These are phyloP conservation scores for Catajapyx aquilonaris DNA, from an alignment of 1,140 invertebrate genomes.

Conservation along the genomic window DNA sequence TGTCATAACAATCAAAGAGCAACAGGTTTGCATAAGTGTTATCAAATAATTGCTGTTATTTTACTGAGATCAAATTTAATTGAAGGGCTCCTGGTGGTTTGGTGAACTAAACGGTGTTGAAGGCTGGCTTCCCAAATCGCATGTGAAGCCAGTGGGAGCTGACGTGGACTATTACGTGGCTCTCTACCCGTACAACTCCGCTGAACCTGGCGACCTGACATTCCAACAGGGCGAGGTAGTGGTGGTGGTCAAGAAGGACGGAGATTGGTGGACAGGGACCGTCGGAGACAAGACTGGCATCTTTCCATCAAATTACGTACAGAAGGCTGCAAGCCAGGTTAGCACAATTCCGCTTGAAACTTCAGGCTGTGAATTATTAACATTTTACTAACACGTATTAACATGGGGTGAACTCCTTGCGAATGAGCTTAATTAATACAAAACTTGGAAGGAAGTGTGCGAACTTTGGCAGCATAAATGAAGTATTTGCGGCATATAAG, in stretches of 20 bases:
- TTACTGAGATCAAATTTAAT: too few species aligned
- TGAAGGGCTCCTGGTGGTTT: conserved; percentile 40
- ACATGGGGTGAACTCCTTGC: too few species aligned
- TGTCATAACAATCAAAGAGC: conserved; percentile 36
- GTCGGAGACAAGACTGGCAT: conserved; percentile 69
- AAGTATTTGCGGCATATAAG: too few species aligned
- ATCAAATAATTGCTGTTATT: too few species aligned
- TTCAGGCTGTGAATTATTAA: too few species aligned
- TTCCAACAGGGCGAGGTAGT: conserved; percentile 84
- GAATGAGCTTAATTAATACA: too few species aligned
- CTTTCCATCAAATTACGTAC: conserved; percentile 87
- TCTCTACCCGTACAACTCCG: conserved; percentile 62
- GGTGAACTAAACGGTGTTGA: conserved; percentile 27
- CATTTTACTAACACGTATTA: too few species aligned
- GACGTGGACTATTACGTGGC: conserved; percentile 54
- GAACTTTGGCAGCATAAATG: too few species aligned
- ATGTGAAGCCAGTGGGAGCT: conserved; percentile 27
- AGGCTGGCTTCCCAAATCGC: conserved; percentile 54
- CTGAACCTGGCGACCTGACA: conserved; percentile 72
- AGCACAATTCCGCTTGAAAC: background rate
- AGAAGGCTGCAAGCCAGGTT: conserved; percentile 26
- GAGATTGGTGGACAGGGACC: conserved; percentile 95
- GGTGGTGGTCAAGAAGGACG: conserved; percentile 65
- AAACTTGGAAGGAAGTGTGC: too few species aligned
- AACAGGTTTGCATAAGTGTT: conserved; percentile 24